These are phyloP conservation scores for Didymodactylos carnosus DNA, from an alignment of 2,888 invertebrate genomes.

Conservation along the genomic window DNA sequence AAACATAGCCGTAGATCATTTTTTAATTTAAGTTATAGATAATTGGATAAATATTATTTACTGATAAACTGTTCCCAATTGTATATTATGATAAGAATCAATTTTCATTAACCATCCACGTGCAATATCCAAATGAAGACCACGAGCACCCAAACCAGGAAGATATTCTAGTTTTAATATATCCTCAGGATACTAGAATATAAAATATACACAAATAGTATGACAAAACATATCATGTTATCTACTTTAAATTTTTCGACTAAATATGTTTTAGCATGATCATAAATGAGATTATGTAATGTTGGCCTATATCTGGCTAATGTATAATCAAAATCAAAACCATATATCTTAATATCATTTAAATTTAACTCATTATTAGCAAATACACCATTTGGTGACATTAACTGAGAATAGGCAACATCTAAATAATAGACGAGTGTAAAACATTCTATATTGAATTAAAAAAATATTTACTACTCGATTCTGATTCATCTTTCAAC, in stretches of 20 bases:
- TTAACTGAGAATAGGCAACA: constrained; percentile 16
- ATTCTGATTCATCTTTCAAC: not conserved
- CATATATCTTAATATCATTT: constrained; percentile 68
- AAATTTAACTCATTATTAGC: constrained; percentile 85
- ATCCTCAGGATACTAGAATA: constrained; percentile 61
- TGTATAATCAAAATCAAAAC: constrained; percentile 96
- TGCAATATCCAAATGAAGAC: constrained; percentile 90
- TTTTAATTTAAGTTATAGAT: not conserved
- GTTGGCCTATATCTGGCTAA: constrained; percentile 76
- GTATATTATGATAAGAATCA: constrained; percentile 87
- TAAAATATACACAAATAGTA: not conserved
- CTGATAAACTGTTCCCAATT: constrained; percentile 69
- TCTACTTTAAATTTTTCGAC: constrained; percentile 39
- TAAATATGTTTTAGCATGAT: constrained; percentile 63
- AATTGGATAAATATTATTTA: constrained; percentile 16
- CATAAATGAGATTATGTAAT: constrained; percentile 68
- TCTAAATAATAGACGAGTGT: too few relatives aligned
- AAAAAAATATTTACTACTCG: too few relatives aligned
- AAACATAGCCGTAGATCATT: constrained; percentile 14
- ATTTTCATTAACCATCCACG: constrained; percentile 77
- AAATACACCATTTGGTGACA: constrained; percentile 62
- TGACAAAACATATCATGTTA: not conserved
- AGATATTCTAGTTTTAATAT: constrained; percentile 59
- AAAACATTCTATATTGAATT: too few relatives aligned
- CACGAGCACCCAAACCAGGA: constrained; percentile 80